Evolutionary conservation across 1,140 invertebrate genomes (phyloP), one percentile per base, ranked within the genome.

Genomic region (Cryptotermes secundus): DNA sequence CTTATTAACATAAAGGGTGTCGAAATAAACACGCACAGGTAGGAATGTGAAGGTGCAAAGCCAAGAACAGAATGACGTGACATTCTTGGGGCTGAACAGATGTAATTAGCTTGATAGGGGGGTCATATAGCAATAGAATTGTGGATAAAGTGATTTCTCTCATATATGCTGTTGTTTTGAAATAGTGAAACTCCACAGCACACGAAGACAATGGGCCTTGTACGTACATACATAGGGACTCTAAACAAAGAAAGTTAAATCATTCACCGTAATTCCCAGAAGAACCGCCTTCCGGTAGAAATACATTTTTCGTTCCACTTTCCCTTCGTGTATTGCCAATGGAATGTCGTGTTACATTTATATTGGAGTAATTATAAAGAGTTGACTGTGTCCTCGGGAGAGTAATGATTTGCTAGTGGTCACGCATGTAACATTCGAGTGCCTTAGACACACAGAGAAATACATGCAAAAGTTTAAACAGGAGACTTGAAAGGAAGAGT

Each of bases 281-380:
- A 72, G n/a, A 72, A n/a, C 9, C 6, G 26, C 9, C 26, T 72
- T 72, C 59, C 59, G 59, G 59, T 9, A 72, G 59, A 72, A 72
- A 72, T 72, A 72, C 26, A 12, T 72, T n/a, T 26, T 72, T 72
- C 59, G n/a, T 72, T 72, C 59, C 59, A 72, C 59, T 72, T 72
- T 72, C 59, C 59, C 59, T 72, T 72, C n/a, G 9, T 14, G n/a
- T 72, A 72, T 72, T 31, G 59, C 10, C 59, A 31, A 31, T 26
- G 31, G 2, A 72, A 72, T 72, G 14, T n/a, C 59, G 6, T 31
- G n/a, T 72, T 26, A 72, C 3, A n/a, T 31, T 72, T 72, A 72
- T 38, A 38, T 72, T 72, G 7, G 31, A n/a, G 7, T 26, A 72
- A 14, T 72, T 72, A n/a, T 49, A 16, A 49, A 3, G 3, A 49